Conservation (phyloP, 2,888 invertebrate genomes). For the Hydropsyche betteni region DNA sequence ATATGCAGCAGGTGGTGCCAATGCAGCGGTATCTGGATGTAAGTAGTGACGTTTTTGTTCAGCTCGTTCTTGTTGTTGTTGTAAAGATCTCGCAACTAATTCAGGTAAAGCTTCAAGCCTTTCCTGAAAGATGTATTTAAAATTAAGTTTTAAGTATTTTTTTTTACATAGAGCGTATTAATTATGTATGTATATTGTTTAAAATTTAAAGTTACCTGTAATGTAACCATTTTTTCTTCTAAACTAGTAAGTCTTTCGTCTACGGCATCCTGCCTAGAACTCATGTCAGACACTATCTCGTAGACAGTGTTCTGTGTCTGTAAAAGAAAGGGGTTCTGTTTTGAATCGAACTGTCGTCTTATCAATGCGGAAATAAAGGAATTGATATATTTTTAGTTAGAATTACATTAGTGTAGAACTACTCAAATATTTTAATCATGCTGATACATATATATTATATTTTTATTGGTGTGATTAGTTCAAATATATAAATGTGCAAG, state of each 20-base stretch:
- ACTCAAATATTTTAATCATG: neutral
- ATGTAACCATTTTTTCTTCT: conserved; percentile 87
- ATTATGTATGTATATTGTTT: neutral
- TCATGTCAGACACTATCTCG: conserved; percentile 98
- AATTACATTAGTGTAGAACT: conserved; percentile 9
- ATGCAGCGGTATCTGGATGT: conserved; percentile 86
- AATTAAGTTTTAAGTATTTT: conserved; percentile 21
- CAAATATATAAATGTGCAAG: no score
- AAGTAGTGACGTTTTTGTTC: conserved; percentile 87
- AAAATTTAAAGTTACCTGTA: conserved; percentile 72
- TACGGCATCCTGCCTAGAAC: conserved; percentile 89
- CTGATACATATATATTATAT: no score
- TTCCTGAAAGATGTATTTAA: conserved; percentile 63
- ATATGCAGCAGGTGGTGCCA: conserved; percentile 61
- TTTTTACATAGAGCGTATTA: conserved; percentile 14
- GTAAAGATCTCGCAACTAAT: conserved; percentile 77
- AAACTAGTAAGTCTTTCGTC: conserved; percentile 93
- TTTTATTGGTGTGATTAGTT: no score
- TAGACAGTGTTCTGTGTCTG: conserved; percentile 98
- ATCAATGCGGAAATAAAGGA: conserved; percentile 58
- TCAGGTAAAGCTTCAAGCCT: conserved; percentile 87
- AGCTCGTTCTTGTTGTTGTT: conserved; percentile 80
- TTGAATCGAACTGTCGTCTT: conserved; percentile 66
- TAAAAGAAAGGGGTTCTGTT: conserved; percentile 68
- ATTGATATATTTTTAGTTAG: conserved; percentile 46